Evolutionary conservation across 1,140 invertebrate genomes (phyloP), one percentile per base, ranked within the genome.

Genomic region (Achroia grisella): DNA sequence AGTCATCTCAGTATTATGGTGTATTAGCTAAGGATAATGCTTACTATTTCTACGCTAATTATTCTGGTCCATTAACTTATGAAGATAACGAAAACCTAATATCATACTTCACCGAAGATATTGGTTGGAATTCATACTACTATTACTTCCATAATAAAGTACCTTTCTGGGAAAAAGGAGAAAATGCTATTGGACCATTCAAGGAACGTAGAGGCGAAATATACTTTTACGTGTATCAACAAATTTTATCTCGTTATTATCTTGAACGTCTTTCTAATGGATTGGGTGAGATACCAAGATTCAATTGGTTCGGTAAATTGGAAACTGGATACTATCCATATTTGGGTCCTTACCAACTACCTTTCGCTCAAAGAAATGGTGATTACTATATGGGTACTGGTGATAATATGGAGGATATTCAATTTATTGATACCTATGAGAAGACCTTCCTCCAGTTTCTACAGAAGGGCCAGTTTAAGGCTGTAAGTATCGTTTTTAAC

Each of bases 81-180:
- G 55, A 66, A 10, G 83, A 89, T 53, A 67, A 84, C 1, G 91
- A 94, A 58, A 87, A 89, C 62, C 87, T 86, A 45, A 52, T 94
- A 11, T 86, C 89, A 17, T 94, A 94, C 85, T 93, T 92, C 79
- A 91, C 89, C 17, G 91, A 94, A 59, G 93, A 93, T 63, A 80
- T 90, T 48, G 89, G 89, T 33, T 75, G 92, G 39, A 94, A 93
- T 75, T 67, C 89, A 5, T 92, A 87, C 73, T 92, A 93, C 83
- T 92, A 89, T 76, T 90, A 92, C 73, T 88, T 90, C 85, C 89
- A 92, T 52, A 70, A 88, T 39, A 78, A 88, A 15, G 90, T 90
- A 72, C 91, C 92, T 39, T 90, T 89, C 87, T 92, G 89, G 89
- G 61, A 90, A 56, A 86, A 84, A 28, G 85, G 86, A 32, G 83